Evolutionary conservation across 1,140 invertebrate genomes (phyloP).

Genomic region (Calosoma granatense): DNA sequence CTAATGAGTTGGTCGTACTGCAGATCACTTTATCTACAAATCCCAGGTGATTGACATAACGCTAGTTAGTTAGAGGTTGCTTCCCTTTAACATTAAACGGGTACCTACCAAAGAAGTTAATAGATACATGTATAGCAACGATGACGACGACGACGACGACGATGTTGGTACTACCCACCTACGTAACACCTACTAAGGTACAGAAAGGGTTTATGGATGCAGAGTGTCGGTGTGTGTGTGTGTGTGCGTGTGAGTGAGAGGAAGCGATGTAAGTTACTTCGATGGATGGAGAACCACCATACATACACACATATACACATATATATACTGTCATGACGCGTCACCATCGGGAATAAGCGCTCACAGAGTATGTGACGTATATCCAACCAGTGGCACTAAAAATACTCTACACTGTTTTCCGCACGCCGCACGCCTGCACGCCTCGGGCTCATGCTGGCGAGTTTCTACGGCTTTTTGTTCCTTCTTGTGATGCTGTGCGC

Average conservation of each 20-base stretch:
- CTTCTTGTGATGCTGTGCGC: conserved; percentile 12
- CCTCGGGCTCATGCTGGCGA: conserved; percentile 16
- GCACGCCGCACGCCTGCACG: conserved; percentile 12
- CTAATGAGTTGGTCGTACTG: background rate
- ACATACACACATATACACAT: too few relatives aligned
- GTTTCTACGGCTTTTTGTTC: conserved; percentile 17
- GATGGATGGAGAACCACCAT: too few relatives aligned
- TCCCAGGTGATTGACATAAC: background rate
- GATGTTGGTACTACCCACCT: too few relatives aligned
- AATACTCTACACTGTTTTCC: conserved; percentile 19
- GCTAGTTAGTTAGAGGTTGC: background rate
- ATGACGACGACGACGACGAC: background rate
- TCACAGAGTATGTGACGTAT: background rate
- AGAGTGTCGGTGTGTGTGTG: background rate
- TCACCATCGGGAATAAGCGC: background rate
- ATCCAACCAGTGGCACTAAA: conserved; percentile 5
- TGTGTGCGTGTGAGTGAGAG: background rate
- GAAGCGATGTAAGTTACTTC: too few relatives aligned
- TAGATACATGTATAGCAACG: background rate
- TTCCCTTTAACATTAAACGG: background rate
- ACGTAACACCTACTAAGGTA: background rate
- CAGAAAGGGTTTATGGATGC: background rate
- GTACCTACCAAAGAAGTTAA: background rate
- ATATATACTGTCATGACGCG: too few relatives aligned
- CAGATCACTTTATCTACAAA: conserved; percentile 3